These are phyloP conservation scores for Otolemur crassicaudatus DNA, from an alignment of 2,797 vertebrate species.

Conservation along the genomic window DNA sequence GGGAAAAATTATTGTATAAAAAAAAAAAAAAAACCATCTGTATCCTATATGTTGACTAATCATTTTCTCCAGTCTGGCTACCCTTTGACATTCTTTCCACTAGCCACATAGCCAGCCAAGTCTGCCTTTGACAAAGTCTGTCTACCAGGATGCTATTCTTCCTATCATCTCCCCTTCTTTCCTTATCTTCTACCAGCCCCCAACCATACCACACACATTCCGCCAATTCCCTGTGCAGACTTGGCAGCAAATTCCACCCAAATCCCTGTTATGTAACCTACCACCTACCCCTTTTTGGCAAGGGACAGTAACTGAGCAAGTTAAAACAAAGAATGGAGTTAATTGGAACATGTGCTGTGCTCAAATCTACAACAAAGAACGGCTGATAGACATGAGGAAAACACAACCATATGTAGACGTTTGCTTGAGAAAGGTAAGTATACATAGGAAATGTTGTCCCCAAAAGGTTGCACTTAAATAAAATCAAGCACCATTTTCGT, in stretches of 20 bases:
- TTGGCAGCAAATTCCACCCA: constrained; percentile 73
- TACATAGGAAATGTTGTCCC: constrained; percentile 67
- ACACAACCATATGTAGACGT: constrained; percentile 73
- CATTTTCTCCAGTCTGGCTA: not conserved
- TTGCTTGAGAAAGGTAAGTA: constrained; percentile 63
- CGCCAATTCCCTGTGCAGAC: constrained; percentile 66
- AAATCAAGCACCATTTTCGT: constrained; percentile 45
- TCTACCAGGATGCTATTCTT: constrained; percentile 66
- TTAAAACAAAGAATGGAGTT: constrained; percentile 80
- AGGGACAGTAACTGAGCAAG: constrained; percentile 69
- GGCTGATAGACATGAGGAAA: constrained; percentile 80
- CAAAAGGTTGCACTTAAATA: constrained; percentile 71
- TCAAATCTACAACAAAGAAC: constrained; percentile 74
- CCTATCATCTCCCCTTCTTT: constrained; percentile 63
- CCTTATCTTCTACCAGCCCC: constrained; percentile 50
- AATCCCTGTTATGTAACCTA: constrained; percentile 80
- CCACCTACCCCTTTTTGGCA: constrained; percentile 84
- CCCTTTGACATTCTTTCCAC: not conserved
- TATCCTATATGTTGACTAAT: not conserved
- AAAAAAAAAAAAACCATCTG: not conserved
- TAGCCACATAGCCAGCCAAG: not conserved
- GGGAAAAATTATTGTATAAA: not conserved
- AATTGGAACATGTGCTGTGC: constrained; percentile 82
- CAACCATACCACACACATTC: constrained; percentile 77
- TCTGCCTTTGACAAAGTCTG: constrained; percentile 54